A percentile compares a stretch with the other conserved stretches of the same genome.
These are phyloP conservation scores for Rhingia campestris DNA, from an alignment of 2,888 invertebrate genomes.

Conservation along the genomic window DNA sequence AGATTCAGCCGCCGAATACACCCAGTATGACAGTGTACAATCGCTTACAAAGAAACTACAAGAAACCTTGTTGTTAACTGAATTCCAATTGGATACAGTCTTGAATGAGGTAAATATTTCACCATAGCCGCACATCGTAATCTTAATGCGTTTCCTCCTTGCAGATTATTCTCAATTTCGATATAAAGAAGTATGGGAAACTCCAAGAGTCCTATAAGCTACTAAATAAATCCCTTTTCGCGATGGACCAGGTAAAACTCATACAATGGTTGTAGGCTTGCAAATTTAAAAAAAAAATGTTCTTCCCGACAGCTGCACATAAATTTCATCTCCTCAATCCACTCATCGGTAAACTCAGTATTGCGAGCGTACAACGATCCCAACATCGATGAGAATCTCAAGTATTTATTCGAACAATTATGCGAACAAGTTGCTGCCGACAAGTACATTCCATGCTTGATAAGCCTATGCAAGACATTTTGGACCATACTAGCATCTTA, in stretches of 20 bases:
- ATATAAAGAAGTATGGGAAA: conserved; percentile 90
- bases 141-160: conserved; percentile 2
- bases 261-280: neutral
- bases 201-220: conserved; percentile 94
- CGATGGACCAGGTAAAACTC: conserved; percentile 89
- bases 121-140: neutral
- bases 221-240: conserved; percentile 94
- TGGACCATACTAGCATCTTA: conserved; percentile 91
- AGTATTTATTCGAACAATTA: conserved; percentile 90
- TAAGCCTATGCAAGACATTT: conserved; percentile 93
- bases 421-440: conserved; percentile 84
- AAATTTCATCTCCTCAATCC: conserved; percentile 96
- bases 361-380: conserved; percentile 84
- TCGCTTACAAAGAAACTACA: conserved; percentile 93
- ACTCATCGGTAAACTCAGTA: conserved; percentile 87
- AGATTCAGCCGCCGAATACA: conserved; percentile 91
- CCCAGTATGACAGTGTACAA: conserved; percentile 95
- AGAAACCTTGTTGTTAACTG: conserved; percentile 94
- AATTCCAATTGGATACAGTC: conserved; percentile 94
- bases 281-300: neutral
- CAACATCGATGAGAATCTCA: conserved; percentile 84
- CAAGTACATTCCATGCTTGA: conserved; percentile 86
- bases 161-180: conserved; percentile 86
- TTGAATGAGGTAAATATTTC: conserved; percentile 87
- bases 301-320: conserved; percentile 88